Percentiles rank a stretch among this genome's conserved stretches.
These are phyloP conservation scores for Sabatieria punctata DNA, from an alignment of 2,888 invertebrate species.

Conservation along the genomic window DNA sequence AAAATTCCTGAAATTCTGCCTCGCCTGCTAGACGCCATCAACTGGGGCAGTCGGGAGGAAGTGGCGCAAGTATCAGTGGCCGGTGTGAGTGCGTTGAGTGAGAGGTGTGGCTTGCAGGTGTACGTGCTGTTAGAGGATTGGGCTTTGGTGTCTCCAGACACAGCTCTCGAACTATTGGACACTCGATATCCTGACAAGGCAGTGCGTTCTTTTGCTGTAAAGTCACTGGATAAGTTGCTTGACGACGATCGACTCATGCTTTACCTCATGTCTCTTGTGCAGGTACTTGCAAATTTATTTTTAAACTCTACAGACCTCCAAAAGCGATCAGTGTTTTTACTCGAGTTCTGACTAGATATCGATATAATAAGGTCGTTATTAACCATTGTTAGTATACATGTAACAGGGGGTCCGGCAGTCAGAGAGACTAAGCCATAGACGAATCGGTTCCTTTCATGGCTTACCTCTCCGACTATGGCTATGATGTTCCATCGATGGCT, in stretches of 20 bases:
- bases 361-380: too few species aligned
- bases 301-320: too few species aligned
- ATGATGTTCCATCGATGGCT: too few species aligned
- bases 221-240: constrained; percentile 39
- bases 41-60: constrained; percentile 40
- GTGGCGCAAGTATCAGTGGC: constrained; percentile 36
- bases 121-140: constrained; percentile 38
- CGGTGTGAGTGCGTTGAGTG: too few species aligned
- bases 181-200: constrained; percentile 38
- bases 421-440: too few species aligned
- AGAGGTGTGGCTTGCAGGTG: constrained; percentile 29
- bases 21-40: constrained; percentile 39
- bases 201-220: constrained; percentile 42
- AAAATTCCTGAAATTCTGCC: constrained; percentile 39
- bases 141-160: constrained; percentile 38
- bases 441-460: too few species aligned
- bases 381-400: too few species aligned
- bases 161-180: constrained; percentile 37
- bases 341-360: too few species aligned
- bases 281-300: too few species aligned
- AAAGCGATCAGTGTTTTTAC: too few species aligned
- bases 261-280: constrained; percentile 42
- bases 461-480: too few species aligned
- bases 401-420: too few species aligned
- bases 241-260: constrained; percentile 40